Evolutionary conservation across 2,797 vertebrate genomes (phyloP), one percentile per base, ranked within the genome.

Genomic region (Lacerta agilis): DNA sequence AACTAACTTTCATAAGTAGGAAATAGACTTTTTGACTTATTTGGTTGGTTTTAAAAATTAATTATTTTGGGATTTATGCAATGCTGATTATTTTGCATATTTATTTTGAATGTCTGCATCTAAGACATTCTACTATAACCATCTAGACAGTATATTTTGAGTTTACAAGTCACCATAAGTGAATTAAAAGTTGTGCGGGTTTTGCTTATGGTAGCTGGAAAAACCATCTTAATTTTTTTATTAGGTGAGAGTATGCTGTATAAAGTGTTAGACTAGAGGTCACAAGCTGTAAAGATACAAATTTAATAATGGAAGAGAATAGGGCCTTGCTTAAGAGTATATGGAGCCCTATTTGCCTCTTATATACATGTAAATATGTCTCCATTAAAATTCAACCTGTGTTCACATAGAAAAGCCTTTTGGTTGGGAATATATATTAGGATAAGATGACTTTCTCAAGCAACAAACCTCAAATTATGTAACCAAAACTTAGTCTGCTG

Each of bases 351-450:
- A 33, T 33, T 33, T 33, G 33, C 33, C 33, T 33, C 33, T 33
- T 33, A 33, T 33, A 33, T 33, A 33, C 33, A 33, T 33, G 33
- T 33, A 33, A 66, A 66, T 25, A 49, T 80, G 80, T 33, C 61
- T 93, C 80, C 84, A 79, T 77, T 93, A 94, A 93, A 81, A 17
- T 90, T 92, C 64, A 41, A 2, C 89, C 83, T 87, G 73, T 90
- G 79, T 93, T 82, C 92, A 66, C 77, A 75, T 81, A 86, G 85
- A 86, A 93, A 41, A 92, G 90, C 87, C 90, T 88, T 67, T 96
- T 93, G 23, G 88, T 90, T 85, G 77, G 78, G 61, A 90, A 89
- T 89, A 1, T 0, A 82, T 92, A 93, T 41, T 92, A 86, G 43
- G 66, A 64, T 61, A 25, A 38, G 81, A 90, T 87, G 38, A 49